These are phyloP conservation scores for Mola mola DNA, from an alignment of 2,113 vertebrate species.

Conservation along the genomic window DNA sequence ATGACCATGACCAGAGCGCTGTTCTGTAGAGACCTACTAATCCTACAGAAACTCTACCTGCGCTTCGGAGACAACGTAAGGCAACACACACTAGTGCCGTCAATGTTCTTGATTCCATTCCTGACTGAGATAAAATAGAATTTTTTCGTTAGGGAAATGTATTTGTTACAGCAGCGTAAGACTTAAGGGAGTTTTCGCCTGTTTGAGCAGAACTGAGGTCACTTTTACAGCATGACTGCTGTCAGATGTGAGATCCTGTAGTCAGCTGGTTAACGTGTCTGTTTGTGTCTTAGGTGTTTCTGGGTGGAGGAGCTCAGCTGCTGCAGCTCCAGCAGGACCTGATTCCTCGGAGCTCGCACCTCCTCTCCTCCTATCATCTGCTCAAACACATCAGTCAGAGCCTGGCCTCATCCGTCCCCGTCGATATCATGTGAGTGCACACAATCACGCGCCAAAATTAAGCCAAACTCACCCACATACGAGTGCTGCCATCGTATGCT, in stretches of 20 bases:
- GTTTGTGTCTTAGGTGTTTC: slow-evolving; percentile 79
- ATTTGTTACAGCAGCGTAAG: too few relatives aligned
- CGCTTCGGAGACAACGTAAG: slow-evolving; percentile 85
- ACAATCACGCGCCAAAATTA: neutral
- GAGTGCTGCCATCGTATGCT: too few relatives aligned
- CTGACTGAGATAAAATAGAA: too few relatives aligned
- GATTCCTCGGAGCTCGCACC: slow-evolving; percentile 88
- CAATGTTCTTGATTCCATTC: too few relatives aligned
- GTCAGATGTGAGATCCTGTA: too few relatives aligned
- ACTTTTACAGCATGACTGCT: neutral
- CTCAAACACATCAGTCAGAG: slow-evolving; percentile 88
- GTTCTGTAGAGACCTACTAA: slow-evolving; percentile 91
- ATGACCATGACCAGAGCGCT: slow-evolving; percentile 85
- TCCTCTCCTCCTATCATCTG: slow-evolving; percentile 90
- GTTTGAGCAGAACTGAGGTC: too few relatives aligned
- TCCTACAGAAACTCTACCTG: slow-evolving; percentile 91
- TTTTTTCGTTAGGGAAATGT: too few relatives aligned
- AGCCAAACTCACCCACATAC: neutral
- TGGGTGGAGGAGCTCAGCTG: slow-evolving; percentile 84
- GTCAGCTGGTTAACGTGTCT: neutral
- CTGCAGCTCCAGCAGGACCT: slow-evolving; percentile 93
- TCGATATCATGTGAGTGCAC: slow-evolving; percentile 89
- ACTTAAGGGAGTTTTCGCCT: too few relatives aligned
- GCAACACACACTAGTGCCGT: too few relatives aligned
- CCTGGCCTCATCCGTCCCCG: slow-evolving; percentile 84